These are phyloP conservation scores for Chymomyza caudatula DNA, from an alignment of 2,888 invertebrate species.

Conservation along the genomic window DNA sequence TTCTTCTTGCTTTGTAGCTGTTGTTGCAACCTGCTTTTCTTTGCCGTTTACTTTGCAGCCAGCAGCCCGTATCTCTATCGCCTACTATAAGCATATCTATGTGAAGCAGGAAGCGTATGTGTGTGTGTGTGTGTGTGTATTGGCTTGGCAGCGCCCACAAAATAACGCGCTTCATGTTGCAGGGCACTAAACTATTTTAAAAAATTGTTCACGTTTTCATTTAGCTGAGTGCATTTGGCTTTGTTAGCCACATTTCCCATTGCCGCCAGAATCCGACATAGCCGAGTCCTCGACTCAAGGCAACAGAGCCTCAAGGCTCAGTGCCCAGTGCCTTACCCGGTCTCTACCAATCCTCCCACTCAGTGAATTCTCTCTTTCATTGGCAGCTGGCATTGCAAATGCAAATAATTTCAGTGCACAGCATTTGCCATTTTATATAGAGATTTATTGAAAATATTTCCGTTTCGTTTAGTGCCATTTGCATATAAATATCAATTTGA, in stretches of 20 bases:
- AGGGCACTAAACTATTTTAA: constrained; percentile 59
- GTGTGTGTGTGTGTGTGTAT: constrained; percentile 5
- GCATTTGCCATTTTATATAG: constrained; percentile 24
- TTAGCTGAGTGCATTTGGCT: constrained; percentile 66
- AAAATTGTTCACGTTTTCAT: constrained; percentile 66
- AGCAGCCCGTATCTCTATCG: constrained; percentile 12
- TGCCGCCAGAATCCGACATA: neutral
- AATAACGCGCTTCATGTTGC: constrained; percentile 55
- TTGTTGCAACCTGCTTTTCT: constrained; percentile 33
- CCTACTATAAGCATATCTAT: constrained; percentile 30
- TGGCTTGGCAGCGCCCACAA: constrained; percentile 14
- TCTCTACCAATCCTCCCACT: neutral
- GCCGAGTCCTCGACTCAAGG: neutral
- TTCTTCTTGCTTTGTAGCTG: constrained; percentile 19
- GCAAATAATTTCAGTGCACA: constrained; percentile 29
- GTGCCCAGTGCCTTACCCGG: neutral
- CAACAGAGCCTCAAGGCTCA: constrained; percentile 6
- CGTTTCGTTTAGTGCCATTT: neutral
- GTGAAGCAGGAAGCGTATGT: constrained; percentile 21
- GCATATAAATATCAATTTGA: constrained; percentile 1
- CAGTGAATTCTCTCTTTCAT: neutral
- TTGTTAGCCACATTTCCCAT: constrained; percentile 2
- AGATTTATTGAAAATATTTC: constrained; percentile 52
- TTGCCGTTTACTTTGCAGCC: constrained; percentile 30
- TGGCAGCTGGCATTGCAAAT: constrained; percentile 35